phyloP scores from a whole-genome alignment of 2,797 vertebrate species.

The Okamejei kenojei region DNA sequence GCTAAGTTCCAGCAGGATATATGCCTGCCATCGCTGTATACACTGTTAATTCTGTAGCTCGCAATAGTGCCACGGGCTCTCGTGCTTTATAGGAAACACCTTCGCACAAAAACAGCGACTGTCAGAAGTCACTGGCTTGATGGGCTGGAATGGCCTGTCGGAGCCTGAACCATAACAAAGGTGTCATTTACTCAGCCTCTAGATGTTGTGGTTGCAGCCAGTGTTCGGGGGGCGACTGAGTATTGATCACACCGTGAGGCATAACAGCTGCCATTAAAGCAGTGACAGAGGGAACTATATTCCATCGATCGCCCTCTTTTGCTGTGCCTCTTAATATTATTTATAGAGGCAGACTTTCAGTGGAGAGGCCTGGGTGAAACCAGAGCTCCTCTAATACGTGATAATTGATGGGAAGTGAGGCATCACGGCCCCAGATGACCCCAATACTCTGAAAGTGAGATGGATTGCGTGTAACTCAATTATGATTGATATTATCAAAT shows the following conservation, averaged over 20 bases:
- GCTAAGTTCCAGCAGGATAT: not conserved
- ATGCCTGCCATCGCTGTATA: slow-evolving; percentile 10
- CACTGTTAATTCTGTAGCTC: not conserved
- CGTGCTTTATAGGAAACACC: not conserved
- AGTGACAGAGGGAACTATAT: slow-evolving; percentile 78
- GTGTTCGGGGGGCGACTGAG: slow-evolving; percentile 60
- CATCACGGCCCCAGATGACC: slow-evolving; percentile 72
- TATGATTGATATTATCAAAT: slow-evolving; percentile 94
- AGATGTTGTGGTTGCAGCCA: slow-evolving; percentile 42
- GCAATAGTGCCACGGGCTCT: not conserved
- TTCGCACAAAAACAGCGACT: not conserved
- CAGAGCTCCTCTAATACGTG: slow-evolving; percentile 81
- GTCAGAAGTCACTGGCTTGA: slow-evolving; percentile 17
- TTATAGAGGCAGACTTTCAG: slow-evolving; percentile 66
- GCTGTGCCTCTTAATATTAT: slow-evolving; percentile 83
- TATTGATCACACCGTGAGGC: slow-evolving; percentile 75
- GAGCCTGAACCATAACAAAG: slow-evolving; percentile 54
- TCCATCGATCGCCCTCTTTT: slow-evolving; percentile 75
- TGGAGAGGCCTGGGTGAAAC: slow-evolving; percentile 63
- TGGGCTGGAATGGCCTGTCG: slow-evolving; percentile 35
- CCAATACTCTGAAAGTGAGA: slow-evolving; percentile 76
- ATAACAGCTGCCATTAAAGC: slow-evolving; percentile 66
- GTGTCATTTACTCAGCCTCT: slow-evolving; percentile 57
- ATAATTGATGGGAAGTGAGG: slow-evolving; percentile 89
- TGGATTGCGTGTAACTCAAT: slow-evolving; percentile 86